These are phyloP conservation scores for Argentina silus DNA, from an alignment of 2,797 vertebrate species.

Conservation along the genomic window DNA sequence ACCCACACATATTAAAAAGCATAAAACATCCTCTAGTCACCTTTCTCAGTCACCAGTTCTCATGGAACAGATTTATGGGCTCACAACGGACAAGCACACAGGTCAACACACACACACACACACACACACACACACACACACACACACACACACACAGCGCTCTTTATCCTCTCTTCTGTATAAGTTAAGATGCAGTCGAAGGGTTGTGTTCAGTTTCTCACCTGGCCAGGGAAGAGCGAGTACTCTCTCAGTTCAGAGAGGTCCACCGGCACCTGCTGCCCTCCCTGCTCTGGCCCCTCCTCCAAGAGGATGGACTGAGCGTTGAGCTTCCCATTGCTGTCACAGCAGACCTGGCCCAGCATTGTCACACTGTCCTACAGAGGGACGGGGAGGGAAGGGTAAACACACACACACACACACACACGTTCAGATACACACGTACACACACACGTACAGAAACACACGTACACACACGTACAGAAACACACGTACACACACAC, in stretches of 20 bases:
- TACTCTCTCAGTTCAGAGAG: slow-evolving; percentile 88
- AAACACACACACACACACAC: background rate
- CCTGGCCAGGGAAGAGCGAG: slow-evolving; percentile 96
- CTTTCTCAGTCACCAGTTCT: no score
- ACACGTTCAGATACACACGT: background rate
- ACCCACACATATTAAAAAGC: no score
- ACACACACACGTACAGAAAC: no score
- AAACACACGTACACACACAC: background rate
- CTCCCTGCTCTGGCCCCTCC: slow-evolving; percentile 85
- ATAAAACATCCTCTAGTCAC: no score
- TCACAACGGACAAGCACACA: no score
- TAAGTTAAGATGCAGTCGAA: background rate
- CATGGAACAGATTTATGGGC: no score
- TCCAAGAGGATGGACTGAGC: slow-evolving; percentile 87
- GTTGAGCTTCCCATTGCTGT: slow-evolving; percentile 88
- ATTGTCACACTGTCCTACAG: slow-evolving; percentile 77
- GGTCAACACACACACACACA: no score
- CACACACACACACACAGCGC: no score
- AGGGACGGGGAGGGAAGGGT: background rate
- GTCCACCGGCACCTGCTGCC: slow-evolving; percentile 84
- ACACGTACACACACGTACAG: no score
- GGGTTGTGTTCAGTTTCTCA: slow-evolving; percentile 53
- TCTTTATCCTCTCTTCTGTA: background rate
- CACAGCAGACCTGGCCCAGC: slow-evolving; percentile 90
- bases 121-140: no score